Base-by-base conservation (phyloP, 2,888 invertebrate genomes). In the Hydropsyche betteni region DNA sequence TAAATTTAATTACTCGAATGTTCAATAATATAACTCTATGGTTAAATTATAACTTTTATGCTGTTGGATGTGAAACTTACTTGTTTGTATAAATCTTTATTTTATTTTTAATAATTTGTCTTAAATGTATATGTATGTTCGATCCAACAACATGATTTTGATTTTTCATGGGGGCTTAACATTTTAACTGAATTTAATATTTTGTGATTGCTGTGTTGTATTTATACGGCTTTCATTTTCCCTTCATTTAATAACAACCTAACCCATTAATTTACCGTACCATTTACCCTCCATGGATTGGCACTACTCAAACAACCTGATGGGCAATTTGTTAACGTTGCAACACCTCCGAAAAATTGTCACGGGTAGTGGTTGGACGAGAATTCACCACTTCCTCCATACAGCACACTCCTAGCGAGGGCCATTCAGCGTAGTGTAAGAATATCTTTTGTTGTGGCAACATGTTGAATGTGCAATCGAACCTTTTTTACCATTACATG, bases 371-470 rank as follows among this genome's bases (percentile, higher is more conserved):
- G 93, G 93, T 88, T 93, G 89, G 92, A 92, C 84, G 92, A 93
- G 86, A 91, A 93, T 87, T 91, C 91, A 80, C 89, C 90, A 80
- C 87, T 90, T 83, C 91, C 91, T 81, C 88, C 87, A 83, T 91
- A 91, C 86, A 89, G 90, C 83, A 90, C 90, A 85, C 89, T 91
- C 85, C 90, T 91, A 85, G 89, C 90, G 85, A 89, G 90, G 85
- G 92, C 91, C 85, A 88, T 91, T 83, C 89, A 90, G 83, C 89
- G 88, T 86, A 90, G 89, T 88, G 92, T 92, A 92, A 92, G 92
- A 86, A 74, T 64, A 75, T 76, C 69, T 71, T 76, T 71, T 64
- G 69, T 69, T 50, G 69, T 58, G 50, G 61, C 33, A 58, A 36
- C 50, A 16, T 36, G 36, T 70, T 70, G 70, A 70, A 70, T 70